Conservation (phyloP, 2,797 vertebrate genomes). For the Sebastes iracundus region DNA sequence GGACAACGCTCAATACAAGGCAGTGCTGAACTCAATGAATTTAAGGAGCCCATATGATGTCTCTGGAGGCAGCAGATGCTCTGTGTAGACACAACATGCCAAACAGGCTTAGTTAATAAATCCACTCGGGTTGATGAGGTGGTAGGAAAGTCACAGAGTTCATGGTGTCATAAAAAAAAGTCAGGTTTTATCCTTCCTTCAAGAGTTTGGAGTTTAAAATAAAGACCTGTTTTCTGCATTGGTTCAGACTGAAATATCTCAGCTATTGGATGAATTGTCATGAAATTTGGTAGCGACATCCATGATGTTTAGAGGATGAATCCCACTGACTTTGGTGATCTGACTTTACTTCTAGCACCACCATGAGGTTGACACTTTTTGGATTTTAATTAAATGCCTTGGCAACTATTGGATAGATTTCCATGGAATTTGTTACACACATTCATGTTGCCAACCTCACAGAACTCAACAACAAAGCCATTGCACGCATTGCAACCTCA, state of each 20-base stretch:
- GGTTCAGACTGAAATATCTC: neutral
- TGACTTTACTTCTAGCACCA: neutral
- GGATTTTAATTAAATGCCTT: neutral
- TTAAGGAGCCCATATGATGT: neutral
- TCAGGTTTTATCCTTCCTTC: neutral
- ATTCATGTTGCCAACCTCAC: no score
- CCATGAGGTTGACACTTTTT: neutral
- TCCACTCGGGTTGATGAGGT: neutral
- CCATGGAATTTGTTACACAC: neutral
- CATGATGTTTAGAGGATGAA: no score
- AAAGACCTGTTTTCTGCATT: neutral
- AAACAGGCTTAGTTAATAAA: neutral
- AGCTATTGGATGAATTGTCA: neutral
- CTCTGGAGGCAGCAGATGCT: neutral
- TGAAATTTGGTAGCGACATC: neutral
- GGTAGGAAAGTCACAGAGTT: conserved; percentile 2
- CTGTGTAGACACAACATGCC: conserved; percentile 1
- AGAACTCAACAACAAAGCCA: no score
- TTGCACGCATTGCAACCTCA: no score
- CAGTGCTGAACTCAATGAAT: neutral
- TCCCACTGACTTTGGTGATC: neutral
- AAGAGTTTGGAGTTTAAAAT: neutral
- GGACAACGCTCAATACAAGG: neutral
- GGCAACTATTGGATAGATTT: neutral
- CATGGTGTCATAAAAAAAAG: neutral